Evolutionary conservation across 2,888 invertebrate genomes (phyloP), one percentile per base, ranked within the genome.

Genomic region (Heliconius hortense): DNA sequence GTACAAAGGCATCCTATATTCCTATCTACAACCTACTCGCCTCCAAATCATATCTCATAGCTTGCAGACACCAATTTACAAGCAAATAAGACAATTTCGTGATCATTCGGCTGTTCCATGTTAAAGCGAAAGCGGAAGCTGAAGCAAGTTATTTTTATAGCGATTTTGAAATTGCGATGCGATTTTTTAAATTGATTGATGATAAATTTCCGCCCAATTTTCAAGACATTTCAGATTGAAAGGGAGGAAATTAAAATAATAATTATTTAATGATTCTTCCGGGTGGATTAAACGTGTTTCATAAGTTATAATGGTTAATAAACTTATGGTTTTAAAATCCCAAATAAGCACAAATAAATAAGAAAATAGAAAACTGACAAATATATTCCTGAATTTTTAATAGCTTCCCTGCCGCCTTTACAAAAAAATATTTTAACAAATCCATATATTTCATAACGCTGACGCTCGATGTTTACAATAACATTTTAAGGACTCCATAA

Each of bases 41-140:
- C 75, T 73, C 76, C 74, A 77, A 79, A 80, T 80, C 79, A 79
- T 80, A 81, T 81, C 81, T 79, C 79, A 76, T 75, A 76, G 79
- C 76, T 78, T 75, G 78, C 80, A 81, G 82, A 79, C 83, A 81
- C 79, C 81, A 84, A 83, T 83, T 82, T 82, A 81, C 82, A 81
- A 82, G 80, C 81, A 85, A 85, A 83, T 84, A 84, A 83, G 82
- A 80, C 82, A 82, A 81, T 82, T 79, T 82, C 81, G 82, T 81
- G 81, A 80, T 81, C 78, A 80, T 80, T 79, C 81, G 62, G 28
- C 59, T 43, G 26, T 21, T 53, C 35, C 15, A 8, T 53, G 74
- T 56, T 66, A 28, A 62, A 26, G 79, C 72, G 77, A 24, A 4
- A 72, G 78, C 78, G 77, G 67, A 43, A 59, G 67, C 59, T 63